Percentiles rank a stretch among this genome's conserved stretches.
These are phyloP conservation scores for Grapholita molesta DNA, from an alignment of 1,140 invertebrate genomes.

Conservation along the genomic window DNA sequence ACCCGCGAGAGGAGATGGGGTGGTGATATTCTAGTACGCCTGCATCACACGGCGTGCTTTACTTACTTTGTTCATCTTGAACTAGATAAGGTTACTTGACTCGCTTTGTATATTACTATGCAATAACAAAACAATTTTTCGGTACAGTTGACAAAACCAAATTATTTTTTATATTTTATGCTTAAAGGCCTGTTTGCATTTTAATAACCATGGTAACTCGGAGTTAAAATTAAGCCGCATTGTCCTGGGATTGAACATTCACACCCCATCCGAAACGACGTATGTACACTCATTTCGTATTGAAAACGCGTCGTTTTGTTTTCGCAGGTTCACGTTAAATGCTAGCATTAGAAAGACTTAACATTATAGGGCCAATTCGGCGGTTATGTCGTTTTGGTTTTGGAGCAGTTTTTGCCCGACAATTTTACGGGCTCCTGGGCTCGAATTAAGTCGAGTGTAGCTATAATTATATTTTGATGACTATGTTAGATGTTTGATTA, in stretches of 20 bases:
- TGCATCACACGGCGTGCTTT: too few relatives aligned
- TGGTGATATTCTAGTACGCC: too few relatives aligned
- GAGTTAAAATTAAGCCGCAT: slow-evolving; percentile 5
- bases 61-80: too few relatives aligned
- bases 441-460: neutral
- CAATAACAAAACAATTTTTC: neutral
- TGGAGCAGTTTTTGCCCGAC: neutral
- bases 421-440: neutral
- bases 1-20: too few relatives aligned
- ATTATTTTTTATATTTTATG: neutral
- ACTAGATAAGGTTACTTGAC: too few relatives aligned
- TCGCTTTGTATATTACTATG: neutral
- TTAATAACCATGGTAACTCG: slow-evolving; percentile 8
- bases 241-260: neutral
- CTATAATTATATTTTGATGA: slow-evolving; percentile 14
- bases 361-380: neutral
- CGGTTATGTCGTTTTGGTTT: neutral
- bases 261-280: neutral
- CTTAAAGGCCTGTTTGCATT: neutral
- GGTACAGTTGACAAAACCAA: neutral
- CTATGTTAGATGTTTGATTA: slow-evolving; percentile 4
- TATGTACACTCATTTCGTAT: neutral
- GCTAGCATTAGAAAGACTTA: neutral
- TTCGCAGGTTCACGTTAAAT: neutral
- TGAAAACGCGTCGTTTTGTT: neutral